Base-by-base conservation (phyloP, 2,113 vertebrate species). In the Epinephelus moara region DNA sequence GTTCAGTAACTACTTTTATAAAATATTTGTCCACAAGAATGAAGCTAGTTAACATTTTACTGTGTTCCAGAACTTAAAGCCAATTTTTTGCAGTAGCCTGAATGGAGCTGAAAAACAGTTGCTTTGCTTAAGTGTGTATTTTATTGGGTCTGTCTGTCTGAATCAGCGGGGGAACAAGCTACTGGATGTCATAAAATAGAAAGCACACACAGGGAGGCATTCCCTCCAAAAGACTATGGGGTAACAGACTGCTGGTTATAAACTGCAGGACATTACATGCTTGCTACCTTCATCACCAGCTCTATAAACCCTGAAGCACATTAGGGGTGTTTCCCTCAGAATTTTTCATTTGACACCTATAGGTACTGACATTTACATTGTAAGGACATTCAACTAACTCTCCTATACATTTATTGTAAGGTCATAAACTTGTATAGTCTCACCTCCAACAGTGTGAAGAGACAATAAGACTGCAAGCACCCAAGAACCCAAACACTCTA, bases 91-190 rank as follows among this genome's bases (percentile, higher is more conserved):
- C 30, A 49, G 33, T 72, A 68, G 30, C 21, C 52, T 27, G 17
- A 21, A 73, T 25, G 56, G 30, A 61, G 70, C 42, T 75, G 21
- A 55, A 61, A 69, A 72, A 55, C 61, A 12, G 19, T 25, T 67
- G 42, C 61, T 27, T 23, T 73, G 75, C 80, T 75, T 59, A 56
- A 53, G 69, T 77, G 76, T 86, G 71, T 60, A 33, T 91, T 93
- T 94, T 92, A 94, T 94, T 85, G 75, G 89, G 52, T 91, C 89
- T 92, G 88, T 92, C 91, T 93, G 93, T 92, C 94, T 94, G 92
- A 92, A 89, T 83, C 93, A 92, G 92, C 89, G 77, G 91, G 92
- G 82, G 67, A 92, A 78, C 84, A 9, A 90, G 92, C 94, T 94
- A 94, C 94, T 94, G 90, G 92, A 93, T 93, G 83, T 88, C 61